Evolutionary conservation across 1,140 invertebrate genomes (phyloP).

Genomic region (Bombus ignitus): DNA sequence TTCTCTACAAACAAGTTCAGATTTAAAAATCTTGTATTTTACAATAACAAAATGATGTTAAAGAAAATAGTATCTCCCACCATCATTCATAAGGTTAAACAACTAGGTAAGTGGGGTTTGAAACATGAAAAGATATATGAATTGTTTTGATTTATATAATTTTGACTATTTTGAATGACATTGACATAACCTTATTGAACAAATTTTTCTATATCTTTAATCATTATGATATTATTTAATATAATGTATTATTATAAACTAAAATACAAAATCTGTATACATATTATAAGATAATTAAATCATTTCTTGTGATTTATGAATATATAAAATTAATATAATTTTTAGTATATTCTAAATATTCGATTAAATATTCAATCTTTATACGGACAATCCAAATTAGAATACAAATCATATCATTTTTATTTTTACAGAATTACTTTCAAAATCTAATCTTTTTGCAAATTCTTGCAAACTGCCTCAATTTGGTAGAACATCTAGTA

Average conservation of each 20-base stretch:
- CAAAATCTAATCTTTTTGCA: conserved; percentile 40
- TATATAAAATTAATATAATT: background rate
- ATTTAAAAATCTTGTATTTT: background rate
- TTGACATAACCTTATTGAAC: background rate
- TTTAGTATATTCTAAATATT: background rate
- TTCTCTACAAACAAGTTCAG: too few relatives aligned
- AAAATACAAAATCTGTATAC: background rate
- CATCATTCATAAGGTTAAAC: conserved; percentile 50
- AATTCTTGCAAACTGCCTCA: conserved; percentile 29
- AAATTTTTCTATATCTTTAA: background rate
- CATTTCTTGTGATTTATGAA: background rate
- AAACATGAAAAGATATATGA: background rate
- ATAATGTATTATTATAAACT: background rate
- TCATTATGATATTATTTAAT: background rate
- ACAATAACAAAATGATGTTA: conserved; percentile 60
- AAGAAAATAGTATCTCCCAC: conserved; percentile 53
- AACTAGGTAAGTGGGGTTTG: conserved; percentile 49
- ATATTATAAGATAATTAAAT: background rate
- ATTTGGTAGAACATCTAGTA: conserved; percentile 42
- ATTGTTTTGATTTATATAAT: conserved; percentile 51
- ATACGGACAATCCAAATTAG: background rate
- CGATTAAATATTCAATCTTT: too few relatives aligned
- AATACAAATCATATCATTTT: background rate
- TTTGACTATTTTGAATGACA: conserved; percentile 25
- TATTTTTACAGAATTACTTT: conserved; percentile 48